phyloP scores from a whole-genome alignment of 2,797 vertebrate genomes.

The Lateolabrax maculatus region DNA sequence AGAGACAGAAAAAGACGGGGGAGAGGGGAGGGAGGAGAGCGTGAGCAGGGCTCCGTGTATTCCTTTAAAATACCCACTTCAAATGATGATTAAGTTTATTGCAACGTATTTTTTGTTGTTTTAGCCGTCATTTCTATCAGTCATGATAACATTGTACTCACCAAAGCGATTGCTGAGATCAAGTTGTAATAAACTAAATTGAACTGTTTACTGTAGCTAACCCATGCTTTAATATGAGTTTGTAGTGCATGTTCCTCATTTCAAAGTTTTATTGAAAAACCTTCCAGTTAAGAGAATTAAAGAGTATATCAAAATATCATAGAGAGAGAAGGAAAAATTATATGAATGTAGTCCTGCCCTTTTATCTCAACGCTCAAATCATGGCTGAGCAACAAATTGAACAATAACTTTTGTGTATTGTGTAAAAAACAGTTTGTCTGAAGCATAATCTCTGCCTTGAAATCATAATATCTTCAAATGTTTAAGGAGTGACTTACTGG shows the following conservation, averaged over 20 bases:
- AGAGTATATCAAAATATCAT: neutral
- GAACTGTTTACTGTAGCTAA: neutral
- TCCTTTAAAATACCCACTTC: neutral
- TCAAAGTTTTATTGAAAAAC: neutral
- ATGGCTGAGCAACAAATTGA: neutral
- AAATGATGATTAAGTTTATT: neutral
- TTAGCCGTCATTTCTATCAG: neutral
- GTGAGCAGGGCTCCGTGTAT: neutral
- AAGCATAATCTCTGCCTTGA: neutral
- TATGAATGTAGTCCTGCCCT: neutral
- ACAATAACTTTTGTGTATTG: neutral
- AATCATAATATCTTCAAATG: neutral
- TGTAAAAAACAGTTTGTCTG: neutral
- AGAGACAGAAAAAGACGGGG: constrained; percentile 1
- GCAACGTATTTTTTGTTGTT: neutral
- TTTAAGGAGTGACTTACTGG: constrained; percentile 88
- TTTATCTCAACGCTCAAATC: neutral
- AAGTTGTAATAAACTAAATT: neutral
- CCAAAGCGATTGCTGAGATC: neutral
- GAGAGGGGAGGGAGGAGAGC: neutral
- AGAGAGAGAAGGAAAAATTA: neutral
- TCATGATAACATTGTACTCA: neutral
- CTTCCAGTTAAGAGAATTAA: neutral
- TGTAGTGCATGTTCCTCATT: neutral
- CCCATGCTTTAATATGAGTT: no score